These are phyloP conservation scores for Heliconius hermathena DNA, from an alignment of 1,140 invertebrate species.

Conservation along the genomic window DNA sequence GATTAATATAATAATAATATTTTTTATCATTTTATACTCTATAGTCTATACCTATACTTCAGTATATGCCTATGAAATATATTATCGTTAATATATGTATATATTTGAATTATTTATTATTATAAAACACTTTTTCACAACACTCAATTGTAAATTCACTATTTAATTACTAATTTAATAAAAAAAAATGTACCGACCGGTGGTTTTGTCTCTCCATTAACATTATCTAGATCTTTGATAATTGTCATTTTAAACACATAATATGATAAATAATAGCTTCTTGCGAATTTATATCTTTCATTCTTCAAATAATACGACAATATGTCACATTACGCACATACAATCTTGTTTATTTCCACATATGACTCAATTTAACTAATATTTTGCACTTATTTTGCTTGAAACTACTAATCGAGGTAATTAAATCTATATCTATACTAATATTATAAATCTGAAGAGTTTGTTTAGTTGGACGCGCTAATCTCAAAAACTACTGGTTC, in stretches of 20 bases:
- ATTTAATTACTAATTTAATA: too few species aligned
- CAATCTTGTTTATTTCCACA: constrained; percentile 13
- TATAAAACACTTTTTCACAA: too few species aligned
- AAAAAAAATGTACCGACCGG: constrained; percentile 20
- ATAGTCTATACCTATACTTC: too few species aligned
- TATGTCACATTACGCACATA: constrained; percentile 10
- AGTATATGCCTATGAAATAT: too few species aligned
- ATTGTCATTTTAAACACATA: constrained; percentile 27
- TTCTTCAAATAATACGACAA: constrained; percentile 33
- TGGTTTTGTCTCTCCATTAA: constrained; percentile 20
- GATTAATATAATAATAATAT: too few species aligned
- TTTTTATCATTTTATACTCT: too few species aligned
- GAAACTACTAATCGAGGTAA: background rate
- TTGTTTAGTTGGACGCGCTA: too few species aligned
- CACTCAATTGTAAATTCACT: too few species aligned
- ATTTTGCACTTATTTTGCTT: background rate
- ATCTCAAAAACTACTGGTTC: too few species aligned
- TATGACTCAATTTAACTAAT: constrained; percentile 1
- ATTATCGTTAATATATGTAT: too few species aligned
- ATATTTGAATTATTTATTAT: too few species aligned
- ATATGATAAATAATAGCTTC: constrained; percentile 28
- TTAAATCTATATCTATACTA: background rate
- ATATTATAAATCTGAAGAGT: too few species aligned
- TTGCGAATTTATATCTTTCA: constrained; percentile 42
- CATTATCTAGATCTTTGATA: constrained; percentile 18